Conservation (phyloP, 2,888 invertebrate genomes). For the Lepeophtheirus nordmannii region DNA sequence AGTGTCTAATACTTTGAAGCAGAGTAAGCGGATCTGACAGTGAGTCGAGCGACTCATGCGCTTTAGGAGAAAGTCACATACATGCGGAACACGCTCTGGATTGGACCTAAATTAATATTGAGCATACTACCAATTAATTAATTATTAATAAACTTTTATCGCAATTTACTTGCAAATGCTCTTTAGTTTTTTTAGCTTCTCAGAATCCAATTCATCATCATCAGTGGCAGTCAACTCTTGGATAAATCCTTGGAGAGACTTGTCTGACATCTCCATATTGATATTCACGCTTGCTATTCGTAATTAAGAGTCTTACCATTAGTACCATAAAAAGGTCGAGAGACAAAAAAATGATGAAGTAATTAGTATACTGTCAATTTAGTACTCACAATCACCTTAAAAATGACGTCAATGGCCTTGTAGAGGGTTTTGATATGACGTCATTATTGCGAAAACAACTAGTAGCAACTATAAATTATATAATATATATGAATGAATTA, state of each 20-base stretch:
- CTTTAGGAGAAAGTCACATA: not conserved
- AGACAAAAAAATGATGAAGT: too few species aligned
- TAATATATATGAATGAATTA: too few species aligned
- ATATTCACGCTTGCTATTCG: too few species aligned
- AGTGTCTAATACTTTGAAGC: not conserved
- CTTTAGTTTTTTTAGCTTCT: not conserved
- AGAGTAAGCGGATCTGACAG: not conserved
- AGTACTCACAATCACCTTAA: too few species aligned
- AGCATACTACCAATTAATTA: not conserved
- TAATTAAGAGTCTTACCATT: too few species aligned
- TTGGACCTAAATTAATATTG: not conserved
- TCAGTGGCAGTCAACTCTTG: not conserved
- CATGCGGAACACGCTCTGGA: not conserved
- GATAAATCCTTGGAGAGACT: not conserved
- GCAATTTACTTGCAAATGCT: not conserved
- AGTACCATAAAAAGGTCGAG: too few species aligned
- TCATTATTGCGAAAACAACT: too few species aligned
- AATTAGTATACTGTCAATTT: too few species aligned
- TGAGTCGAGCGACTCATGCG: not conserved
- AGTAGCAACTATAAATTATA: too few species aligned
- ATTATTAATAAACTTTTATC: not conserved
- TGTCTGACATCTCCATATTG: not conserved
- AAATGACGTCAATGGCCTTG: too few species aligned
- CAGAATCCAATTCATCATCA: not conserved
- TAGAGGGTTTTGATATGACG: too few species aligned